These are phyloP conservation scores for Eonycteris spelaea DNA, from an alignment of 2,113 vertebrate species.

Conservation along the genomic window DNA sequence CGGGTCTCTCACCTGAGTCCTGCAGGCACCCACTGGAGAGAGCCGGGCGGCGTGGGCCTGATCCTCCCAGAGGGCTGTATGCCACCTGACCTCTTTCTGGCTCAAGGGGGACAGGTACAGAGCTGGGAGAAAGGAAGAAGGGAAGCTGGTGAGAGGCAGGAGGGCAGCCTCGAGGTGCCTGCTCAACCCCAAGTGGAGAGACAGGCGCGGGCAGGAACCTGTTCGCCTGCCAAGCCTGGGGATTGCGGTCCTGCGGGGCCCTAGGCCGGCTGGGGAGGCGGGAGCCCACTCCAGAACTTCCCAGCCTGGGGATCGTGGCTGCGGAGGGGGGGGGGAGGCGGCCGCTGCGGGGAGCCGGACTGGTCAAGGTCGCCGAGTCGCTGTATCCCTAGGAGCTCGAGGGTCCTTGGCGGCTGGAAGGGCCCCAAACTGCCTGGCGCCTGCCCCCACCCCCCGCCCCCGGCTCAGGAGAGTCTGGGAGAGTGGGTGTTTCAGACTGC, in stretches of 20 bases:
- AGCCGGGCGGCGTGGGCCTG: background rate
- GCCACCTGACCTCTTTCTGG: background rate
- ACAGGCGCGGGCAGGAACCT: background rate
- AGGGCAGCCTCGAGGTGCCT: background rate
- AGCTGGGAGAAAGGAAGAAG: background rate
- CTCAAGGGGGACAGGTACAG: background rate
- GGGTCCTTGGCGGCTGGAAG: background rate
- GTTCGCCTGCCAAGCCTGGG: background rate
- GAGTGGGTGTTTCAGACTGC: background rate
- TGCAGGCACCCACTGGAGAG: conserved; percentile 4
- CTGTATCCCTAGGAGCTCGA: background rate
- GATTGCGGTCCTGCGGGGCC: background rate
- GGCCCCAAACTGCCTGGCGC: background rate
- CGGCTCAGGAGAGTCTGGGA: background rate
- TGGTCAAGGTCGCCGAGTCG: background rate
- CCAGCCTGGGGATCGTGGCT: background rate
- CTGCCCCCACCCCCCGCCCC: background rate
- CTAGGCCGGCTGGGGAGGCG: background rate
- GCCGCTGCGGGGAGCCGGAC: accelerated
- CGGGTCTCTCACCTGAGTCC: conserved; percentile 45
- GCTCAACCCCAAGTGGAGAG: background rate
- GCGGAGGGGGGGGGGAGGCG: too few species aligned
- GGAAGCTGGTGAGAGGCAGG: background rate
- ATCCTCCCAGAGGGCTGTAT: background rate
- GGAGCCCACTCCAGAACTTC: background rate